phyloP scores from a whole-genome alignment of 2,888 invertebrate species.

The Dione vanillae region DNA sequence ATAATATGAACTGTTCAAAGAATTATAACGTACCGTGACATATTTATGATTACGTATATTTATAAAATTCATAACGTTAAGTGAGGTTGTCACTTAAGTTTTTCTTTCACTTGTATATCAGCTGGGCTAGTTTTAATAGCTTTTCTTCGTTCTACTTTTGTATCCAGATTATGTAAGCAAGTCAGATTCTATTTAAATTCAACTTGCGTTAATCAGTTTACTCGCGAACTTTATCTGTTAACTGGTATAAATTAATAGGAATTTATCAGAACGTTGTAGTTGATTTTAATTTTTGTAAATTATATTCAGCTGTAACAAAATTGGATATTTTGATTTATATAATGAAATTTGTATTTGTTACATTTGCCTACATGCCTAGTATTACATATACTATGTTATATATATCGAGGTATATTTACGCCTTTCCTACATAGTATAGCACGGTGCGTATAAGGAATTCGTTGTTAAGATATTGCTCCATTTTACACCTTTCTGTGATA shows the following conservation, averaged over 20 bases:
- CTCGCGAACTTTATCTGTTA: slow-evolving; percentile 48
- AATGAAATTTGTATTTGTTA: no score
- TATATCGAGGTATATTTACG: no score
- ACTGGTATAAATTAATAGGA: slow-evolving; percentile 34
- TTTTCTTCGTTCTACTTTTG: slow-evolving; percentile 55
- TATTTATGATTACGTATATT: slow-evolving; percentile 16
- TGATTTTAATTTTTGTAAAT: neutral
- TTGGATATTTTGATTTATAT: neutral
- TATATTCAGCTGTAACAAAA: neutral
- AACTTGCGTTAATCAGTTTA: slow-evolving; percentile 55
- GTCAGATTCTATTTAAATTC: slow-evolving; percentile 52
- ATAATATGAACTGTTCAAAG: slow-evolving; percentile 2
- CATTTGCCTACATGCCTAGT: no score
- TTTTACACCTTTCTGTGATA: no score
- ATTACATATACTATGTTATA: no score
- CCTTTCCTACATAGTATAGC: no score
- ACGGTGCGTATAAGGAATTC: no score
- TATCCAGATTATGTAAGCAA: slow-evolving; percentile 53
- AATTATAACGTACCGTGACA: slow-evolving; percentile 14
- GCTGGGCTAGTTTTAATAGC: slow-evolving; percentile 53
- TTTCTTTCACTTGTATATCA: slow-evolving; percentile 45
- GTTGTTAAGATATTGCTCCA: no score
- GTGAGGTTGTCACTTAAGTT: slow-evolving; percentile 37
- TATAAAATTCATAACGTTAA: slow-evolving; percentile 10
- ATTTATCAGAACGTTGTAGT: slow-evolving; percentile 5